These are phyloP conservation scores for Drosophila seguyi DNA, from an alignment of 1,140 invertebrate species.

Conservation along the genomic window DNA sequence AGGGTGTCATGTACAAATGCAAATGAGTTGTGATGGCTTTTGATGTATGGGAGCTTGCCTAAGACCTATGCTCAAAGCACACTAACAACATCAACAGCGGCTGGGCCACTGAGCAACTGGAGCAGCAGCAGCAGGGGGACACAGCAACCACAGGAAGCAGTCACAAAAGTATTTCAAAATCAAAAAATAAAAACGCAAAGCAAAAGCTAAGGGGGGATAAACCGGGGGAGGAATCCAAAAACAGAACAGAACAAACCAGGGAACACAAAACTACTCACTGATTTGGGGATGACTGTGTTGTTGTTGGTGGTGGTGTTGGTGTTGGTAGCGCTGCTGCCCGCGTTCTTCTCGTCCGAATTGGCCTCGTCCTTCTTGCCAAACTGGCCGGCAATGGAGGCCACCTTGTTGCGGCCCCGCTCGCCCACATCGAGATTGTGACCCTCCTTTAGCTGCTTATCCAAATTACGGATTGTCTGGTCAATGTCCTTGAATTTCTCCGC, in stretches of 20 bases:
- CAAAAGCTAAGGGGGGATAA: constrained; percentile 14
- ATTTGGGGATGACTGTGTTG: constrained; percentile 86
- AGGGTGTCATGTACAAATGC: constrained; percentile 39
- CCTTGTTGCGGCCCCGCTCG: constrained; percentile 91
- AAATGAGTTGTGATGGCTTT: constrained; percentile 22
- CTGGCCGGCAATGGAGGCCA: constrained; percentile 94
- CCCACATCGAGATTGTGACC: constrained; percentile 89
- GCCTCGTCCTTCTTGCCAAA: constrained; percentile 89
- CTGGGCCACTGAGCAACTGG: constrained; percentile 10
- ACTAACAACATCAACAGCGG: constrained; percentile 31
- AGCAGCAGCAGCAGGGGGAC: too few relatives aligned
- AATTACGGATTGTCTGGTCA: constrained; percentile 91
- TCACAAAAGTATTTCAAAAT: background rate
- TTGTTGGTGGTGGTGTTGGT: constrained; percentile 56
- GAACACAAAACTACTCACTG: constrained; percentile 86
- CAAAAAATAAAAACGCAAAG: constrained; percentile 21
- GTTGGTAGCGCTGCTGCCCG: constrained; percentile 61
- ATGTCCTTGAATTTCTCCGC: constrained; percentile 89
- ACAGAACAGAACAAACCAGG: constrained; percentile 16
- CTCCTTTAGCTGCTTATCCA: constrained; percentile 93
- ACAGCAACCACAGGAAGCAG: constrained; percentile 37
- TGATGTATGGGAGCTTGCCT: constrained; percentile 29
- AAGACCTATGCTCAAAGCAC: constrained; percentile 41
- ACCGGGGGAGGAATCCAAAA: constrained; percentile 39
- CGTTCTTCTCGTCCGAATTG: constrained; percentile 86